Evolutionary conservation across 2,113 vertebrate genomes (phyloP).

Genomic region (mouse (Mus musculus)): GRCm39 chr5:107552501-107553000

Average conservation of each 20-base stretch:
- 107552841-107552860: not conserved
- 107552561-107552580: not conserved
- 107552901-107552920: not conserved
- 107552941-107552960: not conserved
- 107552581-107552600: not conserved
- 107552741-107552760: not conserved
- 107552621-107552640: not conserved
- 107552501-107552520: conserved; percentile 20
- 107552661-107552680: not conserved
- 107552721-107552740: not conserved
- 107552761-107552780: conserved; percentile 22
- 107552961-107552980: not conserved
- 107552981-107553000: not conserved
- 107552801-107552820: not conserved
- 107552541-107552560: not conserved
- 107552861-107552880: conserved; percentile 4
- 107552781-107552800: not conserved
- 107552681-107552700: conserved; percentile 19
- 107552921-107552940: not conserved
- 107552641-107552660: not conserved
- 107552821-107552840: not conserved
- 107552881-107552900: not conserved
- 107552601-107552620: not conserved
- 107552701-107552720: not conserved
- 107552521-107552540: not conserved